Evolutionary conservation across 1,140 invertebrate species (phyloP).

Genomic region (Heterodera schachtii): DNA sequence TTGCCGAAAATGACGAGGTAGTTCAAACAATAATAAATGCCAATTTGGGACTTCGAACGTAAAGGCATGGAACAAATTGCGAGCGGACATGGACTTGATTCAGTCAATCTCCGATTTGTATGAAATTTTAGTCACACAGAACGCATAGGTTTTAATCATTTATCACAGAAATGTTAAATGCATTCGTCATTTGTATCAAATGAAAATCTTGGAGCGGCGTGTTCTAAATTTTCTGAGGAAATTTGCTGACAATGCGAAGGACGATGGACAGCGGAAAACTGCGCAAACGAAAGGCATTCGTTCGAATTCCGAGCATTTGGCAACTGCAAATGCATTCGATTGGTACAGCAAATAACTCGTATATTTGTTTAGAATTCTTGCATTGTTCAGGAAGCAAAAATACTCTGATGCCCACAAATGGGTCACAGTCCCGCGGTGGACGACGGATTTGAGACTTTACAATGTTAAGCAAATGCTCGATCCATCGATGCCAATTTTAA

Average conservation of each 20-base stretch:
- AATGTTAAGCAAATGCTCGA: slow-evolving; percentile 52
- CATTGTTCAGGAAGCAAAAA: not conserved
- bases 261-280: not conserved
- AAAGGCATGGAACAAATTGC: not conserved
- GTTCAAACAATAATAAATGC: not conserved
- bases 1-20: slow-evolving; percentile 1
- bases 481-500: slow-evolving; percentile 44
- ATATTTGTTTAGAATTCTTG: not conserved
- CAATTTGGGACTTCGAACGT: not conserved
- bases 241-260: not conserved
- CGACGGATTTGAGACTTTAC: slow-evolving; percentile 41
- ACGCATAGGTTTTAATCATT: not conserved
- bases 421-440: slow-evolving; percentile 39
- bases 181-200: not conserved
- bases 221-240: slow-evolving; percentile 2
- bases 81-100: not conserved
- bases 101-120: not conserved
- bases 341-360: not conserved
- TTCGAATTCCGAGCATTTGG: not conserved
- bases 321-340: not conserved
- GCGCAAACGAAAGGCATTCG: not conserved
- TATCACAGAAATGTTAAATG: not conserved
- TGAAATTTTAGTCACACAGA: not conserved
- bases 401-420: slow-evolving; percentile 13
- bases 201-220: not conserved